These are phyloP conservation scores for Ivindomyrus marchei DNA, from an alignment of 2,113 vertebrate genomes.

Conservation along the genomic window DNA sequence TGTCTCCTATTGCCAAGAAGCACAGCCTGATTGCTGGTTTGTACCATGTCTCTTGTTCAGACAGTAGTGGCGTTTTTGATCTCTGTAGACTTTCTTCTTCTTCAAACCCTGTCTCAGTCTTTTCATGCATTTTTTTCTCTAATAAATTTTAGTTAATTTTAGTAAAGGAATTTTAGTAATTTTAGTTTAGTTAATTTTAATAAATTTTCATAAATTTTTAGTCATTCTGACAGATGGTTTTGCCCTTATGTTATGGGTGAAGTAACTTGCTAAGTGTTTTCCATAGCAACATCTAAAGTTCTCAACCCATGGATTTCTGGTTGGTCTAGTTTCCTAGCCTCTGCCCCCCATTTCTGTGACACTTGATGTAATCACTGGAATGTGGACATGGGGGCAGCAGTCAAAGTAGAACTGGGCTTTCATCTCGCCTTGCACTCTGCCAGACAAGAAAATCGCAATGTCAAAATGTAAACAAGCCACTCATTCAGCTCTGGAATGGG, in stretches of 20 bases:
- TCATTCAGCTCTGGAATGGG: not conserved
- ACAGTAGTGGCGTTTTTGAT: not conserved
- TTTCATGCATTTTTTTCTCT: not conserved
- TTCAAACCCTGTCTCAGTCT: not conserved
- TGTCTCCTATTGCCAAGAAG: conserved; percentile 84
- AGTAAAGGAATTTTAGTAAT: too few species aligned
- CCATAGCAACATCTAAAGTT: not conserved
- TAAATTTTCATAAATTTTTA: not conserved
- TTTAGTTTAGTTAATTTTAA: too few species aligned
- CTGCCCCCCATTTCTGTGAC: not conserved
- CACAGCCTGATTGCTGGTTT: conserved; percentile 93
- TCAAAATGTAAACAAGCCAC: not conserved
- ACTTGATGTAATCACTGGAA: not conserved
- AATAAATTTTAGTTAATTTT: too few species aligned
- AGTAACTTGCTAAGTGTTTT: not conserved
- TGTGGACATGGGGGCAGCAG: not conserved
- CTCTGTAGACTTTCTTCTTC: not conserved
- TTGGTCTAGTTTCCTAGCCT: not conserved
- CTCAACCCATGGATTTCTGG: not conserved
- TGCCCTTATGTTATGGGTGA: not conserved
- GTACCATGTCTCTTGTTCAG: conserved; percentile 24
- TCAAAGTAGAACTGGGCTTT: not conserved
- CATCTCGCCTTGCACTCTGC: not conserved
- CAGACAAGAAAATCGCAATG: not conserved
- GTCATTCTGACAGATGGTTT: not conserved